Evolutionary conservation across 2,888 invertebrate species (phyloP).

Genomic region (Tanytarsus gracilentus): DNA sequence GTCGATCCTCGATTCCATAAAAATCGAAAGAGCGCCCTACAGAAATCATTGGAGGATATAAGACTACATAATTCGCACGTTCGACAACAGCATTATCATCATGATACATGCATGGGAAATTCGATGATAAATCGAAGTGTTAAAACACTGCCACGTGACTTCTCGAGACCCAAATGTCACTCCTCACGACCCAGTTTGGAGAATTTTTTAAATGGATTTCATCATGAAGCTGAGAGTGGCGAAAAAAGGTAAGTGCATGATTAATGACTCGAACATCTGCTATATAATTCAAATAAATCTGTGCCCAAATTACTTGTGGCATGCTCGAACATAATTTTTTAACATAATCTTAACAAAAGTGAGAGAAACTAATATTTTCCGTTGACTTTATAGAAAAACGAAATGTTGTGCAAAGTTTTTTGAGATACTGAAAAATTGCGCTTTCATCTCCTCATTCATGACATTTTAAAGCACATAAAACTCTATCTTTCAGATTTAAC

Average conservation of each 20-base stretch:
- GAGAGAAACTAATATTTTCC: no score
- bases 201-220: not conserved
- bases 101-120: not conserved
- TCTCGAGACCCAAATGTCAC: conserved; percentile 35
- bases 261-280: not conserved
- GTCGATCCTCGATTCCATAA: conserved; percentile 29
- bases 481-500: conserved; percentile 3
- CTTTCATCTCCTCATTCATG: not conserved
- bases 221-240: not conserved
- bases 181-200: conserved; percentile 30
- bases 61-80: conserved; percentile 14
- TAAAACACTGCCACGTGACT: conserved; percentile 41
- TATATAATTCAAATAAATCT: not conserved
- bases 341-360: no score
- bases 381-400: no score
- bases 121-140: conserved; percentile 32
- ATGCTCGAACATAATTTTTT: no score
- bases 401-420: no score
- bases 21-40: conserved; percentile 31
- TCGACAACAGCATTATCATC: not conserved
- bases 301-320: no score
- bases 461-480: not conserved
- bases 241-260: not conserved
- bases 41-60: conserved; percentile 36
- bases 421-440: no score